Evolutionary conservation across 1,140 invertebrate genomes (phyloP).

Genomic region (Trachymyrmex cornetzi): DNA sequence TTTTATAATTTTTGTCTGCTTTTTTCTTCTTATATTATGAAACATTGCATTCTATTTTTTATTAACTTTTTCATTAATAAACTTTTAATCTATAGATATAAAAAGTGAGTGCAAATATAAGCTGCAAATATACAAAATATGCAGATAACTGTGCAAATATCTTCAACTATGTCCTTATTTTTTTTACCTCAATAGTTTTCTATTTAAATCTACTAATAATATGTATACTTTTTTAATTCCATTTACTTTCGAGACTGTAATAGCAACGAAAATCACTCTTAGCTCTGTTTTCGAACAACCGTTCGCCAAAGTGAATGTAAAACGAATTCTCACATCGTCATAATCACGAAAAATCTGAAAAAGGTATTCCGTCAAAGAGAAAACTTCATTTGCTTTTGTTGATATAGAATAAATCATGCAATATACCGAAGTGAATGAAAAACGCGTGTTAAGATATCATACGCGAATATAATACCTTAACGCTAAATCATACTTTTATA

Average conservation of each 20-base stretch:
- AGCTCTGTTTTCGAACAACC: neutral
- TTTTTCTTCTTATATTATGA: neutral
- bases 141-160: neutral
- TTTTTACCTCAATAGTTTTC: neutral
- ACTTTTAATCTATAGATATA: neutral
- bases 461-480: neutral
- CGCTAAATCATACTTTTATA: neutral
- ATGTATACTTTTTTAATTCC: neutral
- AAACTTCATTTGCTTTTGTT: slow-evolving; percentile 5
- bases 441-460: too few relatives aligned
- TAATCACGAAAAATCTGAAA: neutral
- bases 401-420: neutral
- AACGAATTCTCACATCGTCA: slow-evolving; percentile 17
- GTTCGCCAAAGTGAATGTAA: slow-evolving; percentile 31
- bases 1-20: neutral
- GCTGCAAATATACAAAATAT: slow-evolving; percentile 10
- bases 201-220: slow-evolving; percentile 20
- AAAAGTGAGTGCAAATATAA: neutral
- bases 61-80: neutral
- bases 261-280: slow-evolving; percentile 25
- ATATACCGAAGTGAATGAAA: neutral
- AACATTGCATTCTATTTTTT: neutral
- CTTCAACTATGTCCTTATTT: neutral
- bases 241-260: neutral
- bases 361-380: neutral